A percentile compares a stretch with the other conserved stretches of the same genome.
Conservation (phyloP, 2,797 vertebrate genomes). For the Trichosurus vulpecula region DNA sequence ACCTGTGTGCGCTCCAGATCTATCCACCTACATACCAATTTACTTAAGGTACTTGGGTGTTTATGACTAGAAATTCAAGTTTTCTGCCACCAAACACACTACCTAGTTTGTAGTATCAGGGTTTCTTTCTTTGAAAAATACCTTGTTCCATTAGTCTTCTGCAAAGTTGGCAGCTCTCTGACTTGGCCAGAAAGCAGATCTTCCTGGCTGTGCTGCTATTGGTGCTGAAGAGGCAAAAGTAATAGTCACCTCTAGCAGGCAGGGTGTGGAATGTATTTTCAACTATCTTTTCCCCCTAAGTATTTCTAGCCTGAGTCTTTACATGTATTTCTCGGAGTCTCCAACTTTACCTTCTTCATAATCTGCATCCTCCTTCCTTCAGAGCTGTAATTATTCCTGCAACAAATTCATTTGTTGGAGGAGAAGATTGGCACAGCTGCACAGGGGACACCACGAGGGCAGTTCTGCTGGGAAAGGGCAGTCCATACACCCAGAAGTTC, state of each 20-base stretch:
- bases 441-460: not conserved
- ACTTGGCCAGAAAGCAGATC: not conserved
- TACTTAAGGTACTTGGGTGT: not conserved
- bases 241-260: not conserved
- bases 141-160: slow-evolving; percentile 1
- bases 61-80: slow-evolving; percentile 33
- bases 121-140: slow-evolving; percentile 10
- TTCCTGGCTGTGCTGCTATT: not conserved
- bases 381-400: not conserved
- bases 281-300: not conserved
- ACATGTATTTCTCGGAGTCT: not conserved
- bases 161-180: not conserved
- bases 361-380: not conserved
- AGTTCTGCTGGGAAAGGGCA: not conserved
- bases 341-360: not conserved
- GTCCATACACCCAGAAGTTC: not conserved
- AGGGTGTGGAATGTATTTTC: not conserved
- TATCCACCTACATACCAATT: slow-evolving; percentile 47
- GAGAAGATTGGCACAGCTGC: not conserved
- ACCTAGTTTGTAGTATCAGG: not conserved
- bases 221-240: not conserved
- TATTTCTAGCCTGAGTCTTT: not conserved
- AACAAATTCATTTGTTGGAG: not conserved
- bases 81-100: not conserved
- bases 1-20: slow-evolving; percentile 12